These are phyloP conservation scores for Lophius piscatorius DNA, from an alignment of 2,113 vertebrate genomes.

Conservation along the genomic window DNA sequence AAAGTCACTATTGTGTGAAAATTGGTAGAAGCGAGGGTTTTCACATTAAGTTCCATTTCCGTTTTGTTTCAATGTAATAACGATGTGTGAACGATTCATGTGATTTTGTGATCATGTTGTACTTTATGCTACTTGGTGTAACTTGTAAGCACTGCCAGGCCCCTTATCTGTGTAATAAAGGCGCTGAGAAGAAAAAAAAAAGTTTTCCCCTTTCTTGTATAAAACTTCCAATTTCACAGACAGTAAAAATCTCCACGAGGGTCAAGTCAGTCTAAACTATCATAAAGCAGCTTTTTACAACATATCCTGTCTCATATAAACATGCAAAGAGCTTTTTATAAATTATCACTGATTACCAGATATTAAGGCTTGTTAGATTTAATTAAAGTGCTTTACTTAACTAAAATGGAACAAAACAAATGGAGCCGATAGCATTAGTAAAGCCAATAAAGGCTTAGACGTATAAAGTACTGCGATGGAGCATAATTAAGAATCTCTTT, in stretches of 20 bases:
- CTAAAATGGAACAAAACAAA: too few species aligned
- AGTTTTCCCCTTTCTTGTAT: slow-evolving; percentile 39
- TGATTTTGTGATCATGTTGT: slow-evolving; percentile 73
- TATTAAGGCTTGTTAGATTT: too few species aligned
- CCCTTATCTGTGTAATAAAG: slow-evolving; percentile 76
- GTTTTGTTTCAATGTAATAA: slow-evolving; percentile 68
- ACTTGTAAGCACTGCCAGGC: slow-evolving; percentile 72
- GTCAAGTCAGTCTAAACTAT: slow-evolving; percentile 6
- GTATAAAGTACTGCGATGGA: too few species aligned
- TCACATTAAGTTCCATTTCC: slow-evolving; percentile 64
- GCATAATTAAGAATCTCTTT: too few species aligned
- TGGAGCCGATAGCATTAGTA: too few species aligned
- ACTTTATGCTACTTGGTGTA: slow-evolving; percentile 70
- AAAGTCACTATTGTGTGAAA: slow-evolving; percentile 46
- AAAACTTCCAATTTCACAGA: slow-evolving; percentile 27
- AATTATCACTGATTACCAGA: too few species aligned
- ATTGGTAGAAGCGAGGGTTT: slow-evolving; percentile 11
- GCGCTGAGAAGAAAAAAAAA: slow-evolving; percentile 52
- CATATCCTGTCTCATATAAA: too few species aligned
- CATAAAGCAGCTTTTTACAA: slow-evolving; percentile 26
- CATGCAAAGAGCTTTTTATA: too few species aligned
- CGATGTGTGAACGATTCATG: too few species aligned
- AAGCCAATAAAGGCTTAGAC: too few species aligned
- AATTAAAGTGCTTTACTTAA: too few species aligned
- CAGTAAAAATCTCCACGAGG: slow-evolving; percentile 22